Evolutionary conservation across 2,888 invertebrate genomes (phyloP).

Genomic region (Pseudanteris insignis): DNA sequence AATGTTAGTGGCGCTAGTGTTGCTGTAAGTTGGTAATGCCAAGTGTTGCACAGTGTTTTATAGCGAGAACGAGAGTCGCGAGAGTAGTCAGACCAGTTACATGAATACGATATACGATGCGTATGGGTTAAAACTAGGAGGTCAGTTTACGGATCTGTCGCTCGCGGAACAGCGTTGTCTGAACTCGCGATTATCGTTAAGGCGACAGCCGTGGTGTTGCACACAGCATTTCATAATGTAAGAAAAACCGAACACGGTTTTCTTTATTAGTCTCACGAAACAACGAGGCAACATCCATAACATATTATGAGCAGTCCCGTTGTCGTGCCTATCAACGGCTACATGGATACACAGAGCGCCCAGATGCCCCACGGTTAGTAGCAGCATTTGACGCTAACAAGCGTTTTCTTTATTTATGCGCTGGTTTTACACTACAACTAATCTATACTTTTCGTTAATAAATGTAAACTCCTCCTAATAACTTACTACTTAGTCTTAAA

Average conservation of each 20-base stretch:
- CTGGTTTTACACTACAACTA: neutral
- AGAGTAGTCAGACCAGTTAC: too few relatives aligned
- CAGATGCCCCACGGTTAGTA: constrained; percentile 61
- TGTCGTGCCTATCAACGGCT: constrained; percentile 54
- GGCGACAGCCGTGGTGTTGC: neutral
- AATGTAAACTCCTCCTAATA: neutral
- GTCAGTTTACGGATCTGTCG: constrained; percentile 9
- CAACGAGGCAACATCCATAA: constrained; percentile 4
- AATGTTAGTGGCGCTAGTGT: too few relatives aligned
- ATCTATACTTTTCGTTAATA: too few relatives aligned
- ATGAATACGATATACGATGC: constrained; percentile 8
- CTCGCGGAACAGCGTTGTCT: constrained; percentile 3
- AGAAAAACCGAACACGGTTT: neutral
- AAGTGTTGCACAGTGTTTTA: too few relatives aligned
- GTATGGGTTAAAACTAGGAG: constrained; percentile 13
- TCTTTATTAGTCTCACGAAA: constrained; percentile 2
- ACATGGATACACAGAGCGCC: constrained; percentile 62
- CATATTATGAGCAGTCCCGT: constrained; percentile 53
- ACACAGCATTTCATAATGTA: constrained; percentile 1
- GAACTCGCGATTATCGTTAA: constrained; percentile 4
- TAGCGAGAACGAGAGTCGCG: too few relatives aligned
- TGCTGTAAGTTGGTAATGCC: constrained; percentile 5
- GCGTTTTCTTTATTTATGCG: neutral
- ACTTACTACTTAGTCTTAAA: neutral
- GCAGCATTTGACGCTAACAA: constrained; percentile 1